Base-by-base conservation (phyloP, 1,140 invertebrate species). In the Piezodorus guildinii region DNA sequence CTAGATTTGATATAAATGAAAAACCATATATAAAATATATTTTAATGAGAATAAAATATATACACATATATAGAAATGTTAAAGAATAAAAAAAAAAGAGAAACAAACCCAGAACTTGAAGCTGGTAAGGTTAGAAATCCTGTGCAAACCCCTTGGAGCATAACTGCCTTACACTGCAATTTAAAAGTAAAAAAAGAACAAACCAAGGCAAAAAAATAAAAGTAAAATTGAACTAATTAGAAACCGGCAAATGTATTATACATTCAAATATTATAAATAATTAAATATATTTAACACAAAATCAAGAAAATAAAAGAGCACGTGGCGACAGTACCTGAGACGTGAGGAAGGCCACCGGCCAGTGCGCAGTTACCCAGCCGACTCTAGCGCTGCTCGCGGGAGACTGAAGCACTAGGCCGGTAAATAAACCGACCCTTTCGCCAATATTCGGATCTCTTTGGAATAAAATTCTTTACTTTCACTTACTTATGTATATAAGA, bases 121-220 rank as follows among this genome's bases (percentile, higher is more conserved):
- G 52, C 52, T 56, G 52, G 21, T 23, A 56, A 56, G 52, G 52
- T 56, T 56, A 56, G 51, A 52, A 3, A 56, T 56, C 52, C 21
- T 56, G 52, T 14, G 52, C 17, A 56, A 56, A 23, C 17, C 52
- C 52, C 52, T 23, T 56, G 17, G 17, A 27, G 52, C 52, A 56
- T 56, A 23, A 23, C 52, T 23, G 23, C 25, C 52, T 23, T 17
- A 23, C 52, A 39, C 52, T 56, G 52, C 23, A 56, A 56, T 19
- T 56, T 8, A 27, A 56, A 56, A 25, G 9, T 6, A 56, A 56
- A 23, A 6, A 56, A 1, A 23, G 8, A 23, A 56, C 52, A 23
- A 56, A 25, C 15, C 52, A 23, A 56, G n/a, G 10, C 17, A 23
- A 56, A 23, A 25, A 4, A 52, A 52, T n/a, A n/a, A n/a, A n/a